These are phyloP conservation scores for Perizoma affinitatum DNA, from an alignment of 2,888 invertebrate species.

Conservation along the genomic window DNA sequence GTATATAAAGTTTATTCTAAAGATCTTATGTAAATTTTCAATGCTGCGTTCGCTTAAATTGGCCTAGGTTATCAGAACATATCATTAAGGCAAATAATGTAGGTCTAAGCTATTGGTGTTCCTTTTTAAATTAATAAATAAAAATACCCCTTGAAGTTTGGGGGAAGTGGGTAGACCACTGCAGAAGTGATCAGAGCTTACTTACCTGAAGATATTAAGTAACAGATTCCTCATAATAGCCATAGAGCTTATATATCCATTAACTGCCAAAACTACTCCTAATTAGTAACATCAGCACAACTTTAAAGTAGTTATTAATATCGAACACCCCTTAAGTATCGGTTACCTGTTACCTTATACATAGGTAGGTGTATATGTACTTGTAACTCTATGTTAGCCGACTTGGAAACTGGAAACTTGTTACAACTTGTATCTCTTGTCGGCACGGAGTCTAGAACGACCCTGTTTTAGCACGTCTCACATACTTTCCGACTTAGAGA, in stretches of 20 bases:
- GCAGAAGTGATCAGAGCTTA: neutral
- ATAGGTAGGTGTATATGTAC: too few species aligned
- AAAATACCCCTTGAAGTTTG: too few species aligned
- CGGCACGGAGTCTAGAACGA: slow-evolving; percentile 9
- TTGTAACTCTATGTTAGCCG: slow-evolving; percentile 12
- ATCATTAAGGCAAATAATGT: too few species aligned
- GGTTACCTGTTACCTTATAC: neutral
- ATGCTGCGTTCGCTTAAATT: too few species aligned
- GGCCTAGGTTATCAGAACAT: too few species aligned
- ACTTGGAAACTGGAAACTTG: slow-evolving; percentile 20
- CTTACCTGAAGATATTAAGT: neutral
- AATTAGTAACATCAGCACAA: slow-evolving; percentile 15
- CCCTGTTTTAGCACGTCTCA: slow-evolving; percentile 22
- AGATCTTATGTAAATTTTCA: too few species aligned
- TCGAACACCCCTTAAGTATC: slow-evolving; percentile 1
- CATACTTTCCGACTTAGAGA: slow-evolving; percentile 13
- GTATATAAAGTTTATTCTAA: too few species aligned
- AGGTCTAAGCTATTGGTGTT: too few species aligned
- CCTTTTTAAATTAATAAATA: too few species aligned
- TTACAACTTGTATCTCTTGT: slow-evolving; percentile 22
- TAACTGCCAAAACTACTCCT: slow-evolving; percentile 6
- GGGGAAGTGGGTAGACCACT: too few species aligned
- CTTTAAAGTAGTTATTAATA: slow-evolving; percentile 20
- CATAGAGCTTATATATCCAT: slow-evolving; percentile 5
- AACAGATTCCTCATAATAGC: neutral